These are phyloP conservation scores for Lanius collurio DNA, from an alignment of 2,113 vertebrate species.

Conservation along the genomic window DNA sequence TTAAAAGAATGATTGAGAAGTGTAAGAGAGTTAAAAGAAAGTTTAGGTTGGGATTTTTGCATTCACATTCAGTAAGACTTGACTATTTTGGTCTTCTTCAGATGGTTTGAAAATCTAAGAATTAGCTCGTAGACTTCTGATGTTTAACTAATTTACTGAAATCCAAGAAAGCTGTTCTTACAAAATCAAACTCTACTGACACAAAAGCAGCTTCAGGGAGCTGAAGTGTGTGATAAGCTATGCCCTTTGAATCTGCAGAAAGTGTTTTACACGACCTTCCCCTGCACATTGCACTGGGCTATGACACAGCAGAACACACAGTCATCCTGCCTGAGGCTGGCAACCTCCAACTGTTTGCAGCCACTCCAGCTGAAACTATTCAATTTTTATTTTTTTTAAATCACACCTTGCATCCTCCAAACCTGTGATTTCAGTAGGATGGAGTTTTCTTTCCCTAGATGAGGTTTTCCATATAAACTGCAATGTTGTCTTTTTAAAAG, in stretches of 20 bases:
- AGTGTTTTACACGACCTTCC: not conserved
- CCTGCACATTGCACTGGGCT: not conserved
- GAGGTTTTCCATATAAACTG: not conserved
- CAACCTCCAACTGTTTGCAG: not conserved
- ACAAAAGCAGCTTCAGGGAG: not conserved
- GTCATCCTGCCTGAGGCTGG: not conserved
- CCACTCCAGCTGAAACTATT: not conserved
- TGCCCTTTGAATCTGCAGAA: not conserved
- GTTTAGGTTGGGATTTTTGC: not conserved
- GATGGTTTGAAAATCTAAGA: not conserved
- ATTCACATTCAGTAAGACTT: not conserved
- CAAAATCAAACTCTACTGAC: not conserved
- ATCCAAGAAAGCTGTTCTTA: not conserved
- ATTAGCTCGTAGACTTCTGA: not conserved
- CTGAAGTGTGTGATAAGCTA: not conserved
- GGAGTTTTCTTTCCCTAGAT: not conserved
- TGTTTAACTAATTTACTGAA: not conserved
- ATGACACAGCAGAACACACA: not conserved
- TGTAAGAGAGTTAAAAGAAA: not conserved
- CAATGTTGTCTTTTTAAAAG: accelerated
- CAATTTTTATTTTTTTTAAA: not conserved
- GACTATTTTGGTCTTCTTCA: not conserved
- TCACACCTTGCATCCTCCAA: not conserved
- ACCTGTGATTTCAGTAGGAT: not conserved
- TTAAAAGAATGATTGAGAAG: not conserved